Base-by-base conservation (phyloP, 2,888 invertebrate species). In the Cecidostiba fungosa region DNA sequence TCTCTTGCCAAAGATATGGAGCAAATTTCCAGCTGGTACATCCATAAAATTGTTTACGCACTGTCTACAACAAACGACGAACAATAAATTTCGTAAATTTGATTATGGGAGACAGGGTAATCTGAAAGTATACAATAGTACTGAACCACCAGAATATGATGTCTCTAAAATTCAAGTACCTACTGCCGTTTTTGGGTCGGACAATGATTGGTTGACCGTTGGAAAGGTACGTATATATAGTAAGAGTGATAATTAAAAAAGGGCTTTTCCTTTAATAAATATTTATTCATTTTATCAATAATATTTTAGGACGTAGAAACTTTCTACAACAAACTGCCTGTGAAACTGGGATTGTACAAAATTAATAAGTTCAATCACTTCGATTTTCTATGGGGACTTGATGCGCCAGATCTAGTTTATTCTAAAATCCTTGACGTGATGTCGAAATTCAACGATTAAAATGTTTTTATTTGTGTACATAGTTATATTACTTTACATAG, bases 161-260 rank as follows among this genome's bases (percentile, higher is more conserved):
- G 36, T 96, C 12, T 93, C 94, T 19, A 95, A 94, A 85, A 95
- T 97, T 77, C 94, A 94, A 16, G 93, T 95, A 19, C 96, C 96
- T 0, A 88, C 96, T 1, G 95, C 95, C 50, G 91, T 97, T 70
- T 95, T 96, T 87, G 96, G 95, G 89, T 95, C 95, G 0, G 93
- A 95, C 66, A 96, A 97, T 88, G 98, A 98, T 92, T 96, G 96
- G 95, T 92, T 97, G 3, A 95, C 97, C 0, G 95, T 95, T 89
- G 94, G 95, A 36, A 89, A 91, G 88, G 95, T 95, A n/a, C n/a
- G n/a, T n/a, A n/a, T n/a, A n/a, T n/a, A n/a, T n/a, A 92, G 91
- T 50, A 50, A 72, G 36, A 32, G n/a, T 36, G 50, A 14, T 47
- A 19, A 82, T 29, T 10, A 29, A 4, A 29, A 36, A 16, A 66